Conservation (phyloP, 1,140 invertebrate genomes). For the Saccostrea echinata region DNA sequence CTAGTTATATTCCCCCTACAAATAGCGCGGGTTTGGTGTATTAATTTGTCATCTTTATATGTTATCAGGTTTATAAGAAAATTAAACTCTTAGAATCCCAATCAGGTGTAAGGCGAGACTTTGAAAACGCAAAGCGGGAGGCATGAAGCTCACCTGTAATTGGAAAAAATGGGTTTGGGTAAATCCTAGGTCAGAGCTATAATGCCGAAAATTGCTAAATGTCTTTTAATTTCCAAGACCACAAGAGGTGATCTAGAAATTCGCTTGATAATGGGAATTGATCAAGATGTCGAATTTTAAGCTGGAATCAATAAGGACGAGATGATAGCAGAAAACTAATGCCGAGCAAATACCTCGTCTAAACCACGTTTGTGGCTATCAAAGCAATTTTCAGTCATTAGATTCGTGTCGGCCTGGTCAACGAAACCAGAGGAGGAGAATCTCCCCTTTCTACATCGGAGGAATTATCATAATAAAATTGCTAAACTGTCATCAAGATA, state of each 20-base stretch:
- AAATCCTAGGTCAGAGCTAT: conserved; percentile 13
- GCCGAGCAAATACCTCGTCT: conserved; percentile 6
- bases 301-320: conserved; percentile 30
- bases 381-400: conserved; percentile 32
- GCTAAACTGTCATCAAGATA: conserved; percentile 16
- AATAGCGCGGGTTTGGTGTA: conserved; percentile 25
- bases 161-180: conserved; percentile 36
- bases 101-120: conserved; percentile 9
- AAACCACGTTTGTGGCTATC: conserved; percentile 25
- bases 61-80: conserved; percentile 30
- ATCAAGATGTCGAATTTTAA: conserved; percentile 32
- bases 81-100: conserved; percentile 31
- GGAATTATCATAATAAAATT: conserved; percentile 37
- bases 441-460: not conserved
- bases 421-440: not conserved
- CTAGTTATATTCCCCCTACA: conserved; percentile 14
- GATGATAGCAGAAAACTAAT: conserved; percentile 27
- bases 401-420: conserved; percentile 26
- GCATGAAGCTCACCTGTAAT: conserved; percentile 14
- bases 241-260: conserved; percentile 34
- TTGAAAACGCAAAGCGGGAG: conserved; percentile 22
- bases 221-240: conserved; percentile 34
- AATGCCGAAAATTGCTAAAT: conserved; percentile 36
- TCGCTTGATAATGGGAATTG: conserved; percentile 27
- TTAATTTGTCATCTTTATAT: conserved; percentile 35